phyloP scores from a whole-genome alignment of 2,113 vertebrate genomes.

The Atlantisia rogersi region DNA sequence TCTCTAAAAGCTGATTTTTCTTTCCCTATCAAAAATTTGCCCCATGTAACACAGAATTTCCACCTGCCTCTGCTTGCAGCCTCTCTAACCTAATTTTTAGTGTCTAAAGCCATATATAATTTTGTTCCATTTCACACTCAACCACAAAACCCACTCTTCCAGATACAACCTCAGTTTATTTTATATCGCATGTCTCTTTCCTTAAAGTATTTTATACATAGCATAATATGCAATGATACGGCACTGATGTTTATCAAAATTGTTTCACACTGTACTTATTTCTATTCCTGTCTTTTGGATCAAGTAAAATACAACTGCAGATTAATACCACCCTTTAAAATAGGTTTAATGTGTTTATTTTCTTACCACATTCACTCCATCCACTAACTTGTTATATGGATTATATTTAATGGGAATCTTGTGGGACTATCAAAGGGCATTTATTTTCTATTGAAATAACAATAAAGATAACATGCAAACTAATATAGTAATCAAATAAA shows the following conservation, averaged over 20 bases:
- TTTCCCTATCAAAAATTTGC: neutral
- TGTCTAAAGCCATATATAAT: slow-evolving; percentile 1
- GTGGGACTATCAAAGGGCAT: slow-evolving; percentile 60
- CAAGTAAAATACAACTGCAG: neutral
- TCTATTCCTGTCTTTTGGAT: slow-evolving; percentile 33
- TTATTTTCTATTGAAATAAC: slow-evolving; percentile 72
- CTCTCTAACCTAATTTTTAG: neutral
- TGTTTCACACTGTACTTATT: slow-evolving; percentile 38
- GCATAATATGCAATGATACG: slow-evolving; percentile 60
- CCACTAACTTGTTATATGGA: slow-evolving; percentile 32
- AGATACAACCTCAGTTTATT: slow-evolving; percentile 55
- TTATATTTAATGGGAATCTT: slow-evolving; percentile 62
- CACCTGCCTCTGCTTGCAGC: neutral
- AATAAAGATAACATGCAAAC: slow-evolving; percentile 70
- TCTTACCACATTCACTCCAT: neutral
- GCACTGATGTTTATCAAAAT: slow-evolving; percentile 67
- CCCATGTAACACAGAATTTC: neutral
- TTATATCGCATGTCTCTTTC: slow-evolving; percentile 25
- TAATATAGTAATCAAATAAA: slow-evolving; percentile 72
- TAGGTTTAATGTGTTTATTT: slow-evolving; percentile 51
- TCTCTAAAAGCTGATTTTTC: neutral
- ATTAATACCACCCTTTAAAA: slow-evolving; percentile 37
- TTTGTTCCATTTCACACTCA: slow-evolving; percentile 18
- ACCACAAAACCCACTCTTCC: slow-evolving; percentile 46
- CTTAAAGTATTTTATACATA: slow-evolving; percentile 47